These are phyloP conservation scores for Gopherus evgoodei DNA, from an alignment of 2,113 vertebrate genomes.

Conservation along the genomic window DNA sequence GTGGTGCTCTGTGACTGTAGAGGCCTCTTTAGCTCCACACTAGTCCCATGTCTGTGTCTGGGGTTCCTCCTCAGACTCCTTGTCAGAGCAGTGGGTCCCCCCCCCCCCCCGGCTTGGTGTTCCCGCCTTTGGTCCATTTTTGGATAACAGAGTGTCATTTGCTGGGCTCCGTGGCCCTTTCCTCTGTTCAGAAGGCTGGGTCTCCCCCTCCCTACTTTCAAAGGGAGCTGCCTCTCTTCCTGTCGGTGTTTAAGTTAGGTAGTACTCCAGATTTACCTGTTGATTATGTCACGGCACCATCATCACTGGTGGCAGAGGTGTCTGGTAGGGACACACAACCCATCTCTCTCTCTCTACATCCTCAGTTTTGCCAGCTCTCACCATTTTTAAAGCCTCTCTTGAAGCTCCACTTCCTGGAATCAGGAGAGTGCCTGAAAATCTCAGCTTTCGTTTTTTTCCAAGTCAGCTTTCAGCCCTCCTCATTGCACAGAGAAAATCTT, in stretches of 20 bases:
- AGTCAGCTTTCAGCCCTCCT: neutral
- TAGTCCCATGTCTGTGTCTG: neutral
- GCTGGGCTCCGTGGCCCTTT: fast-evolving
- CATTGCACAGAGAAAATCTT: neutral
- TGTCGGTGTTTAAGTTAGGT: too few relatives aligned
- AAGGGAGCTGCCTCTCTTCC: neutral
- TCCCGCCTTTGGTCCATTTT: neutral
- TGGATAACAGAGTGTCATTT: neutral
- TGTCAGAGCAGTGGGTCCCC: neutral
- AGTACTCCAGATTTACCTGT: neutral
- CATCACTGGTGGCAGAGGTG: neutral
- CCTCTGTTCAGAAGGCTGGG: neutral
- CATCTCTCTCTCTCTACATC: neutral
- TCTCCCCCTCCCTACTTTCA: neutral
- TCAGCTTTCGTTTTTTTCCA: neutral
- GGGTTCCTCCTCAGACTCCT: neutral
- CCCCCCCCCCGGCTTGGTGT: neutral
- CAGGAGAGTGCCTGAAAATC: neutral
- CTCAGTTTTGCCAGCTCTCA: fast-evolving
- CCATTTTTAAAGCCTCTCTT: neutral
- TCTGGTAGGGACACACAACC: neutral
- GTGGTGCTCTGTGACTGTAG: neutral
- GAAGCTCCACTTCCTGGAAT: neutral
- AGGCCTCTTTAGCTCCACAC: neutral
- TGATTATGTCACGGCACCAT: neutral